Evolutionary conservation across 2,113 vertebrate genomes (phyloP), one percentile per base, ranked within the genome.

Genomic region (Megaceryle maxima): DNA sequence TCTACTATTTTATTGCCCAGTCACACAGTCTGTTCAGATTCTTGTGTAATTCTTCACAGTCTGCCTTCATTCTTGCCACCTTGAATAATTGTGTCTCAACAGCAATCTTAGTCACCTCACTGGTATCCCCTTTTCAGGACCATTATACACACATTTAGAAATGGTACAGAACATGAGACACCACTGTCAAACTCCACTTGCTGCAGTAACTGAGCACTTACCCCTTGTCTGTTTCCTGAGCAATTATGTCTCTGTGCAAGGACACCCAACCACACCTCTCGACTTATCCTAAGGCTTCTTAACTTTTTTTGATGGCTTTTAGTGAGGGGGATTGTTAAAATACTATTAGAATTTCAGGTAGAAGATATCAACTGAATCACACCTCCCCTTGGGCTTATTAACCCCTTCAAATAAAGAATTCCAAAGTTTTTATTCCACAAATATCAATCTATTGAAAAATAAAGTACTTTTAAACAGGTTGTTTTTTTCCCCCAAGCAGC

Each of bases 1-100:
- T 72, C 96, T 86, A 80, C 96, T 92, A n/a, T 95, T 97, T 96
- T 96, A 95, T 95, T 95, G 80, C 92, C 87, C 48, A 91, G 95
- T 91, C 92, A 96, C 94, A 93, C 14, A 88, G 83, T 64, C 73
- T 94, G 48, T 92, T 91, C 91, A 92, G 81, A 84, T 91, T 51
- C 83, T 89, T 20, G 35, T 84, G 74, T 84, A 96, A 96, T 94
- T 94, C 95, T 97, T 97, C 94, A 94, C 39, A 83, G 66, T 60
- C 91, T 89, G 80, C 77, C 77, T 92, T 89, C 77, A 81, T 75
- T 74, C 83, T 94, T 69, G 84, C 91, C 94, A 73, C 66, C 81
- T 89, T 95, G 92, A 96, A 95, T 96, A 92, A 94, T 84, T 91
- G 74, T 56, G 9, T 89, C 92, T 82, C 83, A 96, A 84, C 62